Percentiles rank a stretch among this genome's conserved stretches.
Conservation (phyloP, 2,113 vertebrate species). For the Rhea pennata region DNA sequence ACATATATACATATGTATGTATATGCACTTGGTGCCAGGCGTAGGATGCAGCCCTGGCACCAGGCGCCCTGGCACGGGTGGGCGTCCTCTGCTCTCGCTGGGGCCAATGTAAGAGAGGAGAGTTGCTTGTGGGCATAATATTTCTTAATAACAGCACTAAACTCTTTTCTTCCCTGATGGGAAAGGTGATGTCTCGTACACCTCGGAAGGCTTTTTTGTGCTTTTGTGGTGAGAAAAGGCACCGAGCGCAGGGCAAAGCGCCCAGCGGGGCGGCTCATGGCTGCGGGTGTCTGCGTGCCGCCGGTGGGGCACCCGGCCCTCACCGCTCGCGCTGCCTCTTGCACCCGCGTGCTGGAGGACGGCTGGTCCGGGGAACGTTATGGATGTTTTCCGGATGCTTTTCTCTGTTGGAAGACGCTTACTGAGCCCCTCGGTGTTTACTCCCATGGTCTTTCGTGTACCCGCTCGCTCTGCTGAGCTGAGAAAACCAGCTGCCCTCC, state of each 20-base stretch:
- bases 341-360: not conserved
- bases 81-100: too few relatives aligned
- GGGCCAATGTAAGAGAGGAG: not conserved
- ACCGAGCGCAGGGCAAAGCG: not conserved
- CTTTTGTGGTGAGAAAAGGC: not conserved
- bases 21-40: too few relatives aligned
- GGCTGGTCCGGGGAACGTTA: not conserved
- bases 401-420: too few relatives aligned
- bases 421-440: too few relatives aligned
- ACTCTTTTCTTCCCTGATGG: not conserved
- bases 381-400: not conserved
- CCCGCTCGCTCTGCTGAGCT: not conserved
- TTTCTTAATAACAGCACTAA: not conserved
- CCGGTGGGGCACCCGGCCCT: too few relatives aligned
- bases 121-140: not conserved
- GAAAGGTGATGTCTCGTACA: not conserved
- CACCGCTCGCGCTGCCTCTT: too few relatives aligned
- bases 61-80: too few relatives aligned
- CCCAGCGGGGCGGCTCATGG: fast-evolving
- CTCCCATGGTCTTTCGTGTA: not conserved
- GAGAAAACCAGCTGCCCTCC: not conserved
- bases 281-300: too few relatives aligned
- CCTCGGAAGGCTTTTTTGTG: not conserved
- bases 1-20: too few relatives aligned
- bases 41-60: too few relatives aligned